Evolutionary conservation across 2,797 vertebrate genomes (phyloP), one percentile per base, ranked within the genome.

Genomic region (Bufotes viridis): DNA sequence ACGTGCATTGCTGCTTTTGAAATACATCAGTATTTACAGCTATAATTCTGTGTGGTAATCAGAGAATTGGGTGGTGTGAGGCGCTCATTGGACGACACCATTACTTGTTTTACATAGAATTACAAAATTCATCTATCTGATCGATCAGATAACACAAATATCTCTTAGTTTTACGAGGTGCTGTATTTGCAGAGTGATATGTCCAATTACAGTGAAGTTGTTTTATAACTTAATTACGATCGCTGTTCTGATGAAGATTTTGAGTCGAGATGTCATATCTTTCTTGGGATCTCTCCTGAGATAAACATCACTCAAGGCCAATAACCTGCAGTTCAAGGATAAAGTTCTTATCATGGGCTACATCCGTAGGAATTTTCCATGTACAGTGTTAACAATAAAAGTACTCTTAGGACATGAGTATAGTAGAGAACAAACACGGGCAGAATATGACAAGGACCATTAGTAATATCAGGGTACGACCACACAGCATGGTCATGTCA

Each of bases 171-270:
- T 86, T 86, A 82, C 82, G 79, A 89, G 72, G 61, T 24, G 10
- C 74, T 78, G 20, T 29, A 26, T 69, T 74, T 85, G 58, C 13
- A 76, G 57, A 81, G 58, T 53, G 24, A 72, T 51, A 63, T 63
- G 69, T 49, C n/a, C 57, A 81, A 84, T 81, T 67, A 24, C 74
- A n/a, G 24, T 78, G n/a, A 24, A 65, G 24, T 65, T 72, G 53
- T 82, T 89, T 89, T 89, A 89, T 82, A 51, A 74, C 84, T 86
- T 86, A 76, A 86, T 85, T 75, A 60, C 76, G 18, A 49, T 89
- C 82, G 60, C 72, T 22, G 14, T 78, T 22, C 53, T 58, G 80
- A 89, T 86, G 79, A 53, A 86, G 79, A 89, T 89, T 57, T 89
- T 58, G 57, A 49, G 14, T 29, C 60, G 24, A 89, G 88, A 86